phyloP scores from a whole-genome alignment of 2,888 invertebrate species.

The Drosophila anomelani region DNA sequence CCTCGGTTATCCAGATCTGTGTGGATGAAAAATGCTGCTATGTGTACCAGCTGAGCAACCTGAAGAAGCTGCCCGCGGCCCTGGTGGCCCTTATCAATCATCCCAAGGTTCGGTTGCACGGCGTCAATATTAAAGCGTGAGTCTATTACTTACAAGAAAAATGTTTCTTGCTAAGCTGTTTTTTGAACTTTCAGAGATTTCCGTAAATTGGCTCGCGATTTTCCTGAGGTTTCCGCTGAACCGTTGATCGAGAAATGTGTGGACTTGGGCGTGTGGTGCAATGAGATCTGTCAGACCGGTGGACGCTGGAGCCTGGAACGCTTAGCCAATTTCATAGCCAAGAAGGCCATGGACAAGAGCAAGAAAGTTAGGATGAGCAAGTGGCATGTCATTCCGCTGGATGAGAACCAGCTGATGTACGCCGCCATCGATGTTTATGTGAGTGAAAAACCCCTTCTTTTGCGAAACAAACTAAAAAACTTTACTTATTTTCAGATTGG shows the following conservation, averaged over 20 bases:
- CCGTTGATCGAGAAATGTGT: conserved; percentile 86
- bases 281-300: conserved; percentile 85
- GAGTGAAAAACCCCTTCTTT: conserved; percentile 70
- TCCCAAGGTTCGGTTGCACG: conserved; percentile 87
- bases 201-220: conserved; percentile 87
- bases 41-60: conserved; percentile 86
- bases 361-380: conserved; percentile 87
- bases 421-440: conserved; percentile 89
- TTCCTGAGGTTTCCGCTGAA: conserved; percentile 86
- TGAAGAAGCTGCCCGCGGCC: conserved; percentile 86
- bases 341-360: conserved; percentile 86
- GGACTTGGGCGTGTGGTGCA: conserved; percentile 87
- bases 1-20: conserved; percentile 88
- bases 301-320: conserved; percentile 87
- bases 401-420: conserved; percentile 86
- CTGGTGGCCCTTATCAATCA: conserved; percentile 86
- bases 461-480: neutral
- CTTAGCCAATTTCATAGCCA: conserved; percentile 86
- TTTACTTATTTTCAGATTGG: conserved; percentile 76
- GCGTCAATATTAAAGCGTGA: conserved; percentile 88
- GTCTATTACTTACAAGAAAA: neutral
- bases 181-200: conserved; percentile 86
- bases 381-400: conserved; percentile 87
- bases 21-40: conserved; percentile 86
- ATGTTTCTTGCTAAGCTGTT: neutral